These are phyloP conservation scores for Cryptotis parvus DNA, from an alignment of 2,113 vertebrate species.

Conservation along the genomic window DNA sequence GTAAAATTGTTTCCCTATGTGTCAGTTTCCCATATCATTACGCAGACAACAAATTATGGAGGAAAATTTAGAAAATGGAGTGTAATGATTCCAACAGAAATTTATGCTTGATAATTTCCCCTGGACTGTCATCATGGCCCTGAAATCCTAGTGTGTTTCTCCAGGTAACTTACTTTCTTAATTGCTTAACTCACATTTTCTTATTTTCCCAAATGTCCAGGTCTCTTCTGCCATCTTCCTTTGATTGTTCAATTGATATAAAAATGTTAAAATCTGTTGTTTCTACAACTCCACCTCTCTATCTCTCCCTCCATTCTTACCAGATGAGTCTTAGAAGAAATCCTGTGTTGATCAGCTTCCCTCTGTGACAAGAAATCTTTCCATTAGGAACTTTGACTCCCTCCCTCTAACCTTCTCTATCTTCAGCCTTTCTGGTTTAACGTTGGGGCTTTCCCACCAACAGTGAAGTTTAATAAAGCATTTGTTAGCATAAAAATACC, in stretches of 20 bases:
- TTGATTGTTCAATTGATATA: background rate
- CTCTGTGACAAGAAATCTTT: background rate
- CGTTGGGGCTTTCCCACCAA: background rate
- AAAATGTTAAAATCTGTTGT: background rate
- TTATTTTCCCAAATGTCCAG: background rate
- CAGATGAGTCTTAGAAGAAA: background rate
- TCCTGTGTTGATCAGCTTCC: background rate
- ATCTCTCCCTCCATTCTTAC: background rate
- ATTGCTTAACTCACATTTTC: background rate
- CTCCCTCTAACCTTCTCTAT: background rate
- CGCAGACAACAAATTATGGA: background rate
- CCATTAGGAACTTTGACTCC: background rate
- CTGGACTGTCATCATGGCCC: background rate
- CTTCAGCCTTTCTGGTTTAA: background rate
- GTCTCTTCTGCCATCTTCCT: background rate
- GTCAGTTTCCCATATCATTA: background rate
- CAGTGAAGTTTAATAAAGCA: constrained; percentile 6
- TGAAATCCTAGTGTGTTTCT: background rate
- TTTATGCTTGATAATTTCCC: background rate
- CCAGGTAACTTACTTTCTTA: background rate
- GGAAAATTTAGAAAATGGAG: background rate
- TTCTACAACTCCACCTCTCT: background rate
- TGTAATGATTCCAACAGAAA: background rate
- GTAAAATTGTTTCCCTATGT: too few species aligned
- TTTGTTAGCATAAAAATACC: background rate